These are phyloP conservation scores for Pseudomyrmex dendroicus DNA, from an alignment of 1,140 invertebrate genomes.

Conservation along the genomic window DNA sequence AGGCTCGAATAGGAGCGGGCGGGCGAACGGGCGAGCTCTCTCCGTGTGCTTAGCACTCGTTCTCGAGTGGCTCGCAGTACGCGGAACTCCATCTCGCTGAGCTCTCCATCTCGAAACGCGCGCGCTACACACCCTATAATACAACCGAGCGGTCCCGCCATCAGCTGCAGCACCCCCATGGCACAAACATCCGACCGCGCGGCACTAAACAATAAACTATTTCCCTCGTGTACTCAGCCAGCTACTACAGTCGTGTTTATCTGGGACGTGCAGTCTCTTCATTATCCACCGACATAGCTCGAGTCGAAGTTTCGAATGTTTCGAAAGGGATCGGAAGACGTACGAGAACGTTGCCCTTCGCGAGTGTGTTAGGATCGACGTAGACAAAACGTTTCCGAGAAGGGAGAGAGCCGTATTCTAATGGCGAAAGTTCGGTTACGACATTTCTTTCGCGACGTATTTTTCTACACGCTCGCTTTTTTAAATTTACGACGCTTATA, in stretches of 20 bases:
- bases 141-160: conserved; percentile 56
- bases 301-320: conserved; percentile 72
- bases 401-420: conserved; percentile 37
- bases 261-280: conserved; percentile 75
- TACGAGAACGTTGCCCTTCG: conserved; percentile 37
- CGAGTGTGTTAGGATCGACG: conserved; percentile 35
- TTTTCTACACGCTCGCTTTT: conserved; percentile 7
- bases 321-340: conserved; percentile 53
- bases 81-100: conserved; percentile 58
- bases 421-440: conserved; percentile 34
- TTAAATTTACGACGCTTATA: neutral
- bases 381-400: conserved; percentile 28
- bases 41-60: conserved; percentile 58
- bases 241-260: conserved; percentile 72
- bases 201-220: conserved; percentile 77
- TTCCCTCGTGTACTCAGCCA: conserved; percentile 67
- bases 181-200: conserved; percentile 64
- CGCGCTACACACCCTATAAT: conserved; percentile 49
- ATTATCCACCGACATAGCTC: conserved; percentile 75
- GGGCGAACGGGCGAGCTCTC: neutral
- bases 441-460: too few relatives aligned
- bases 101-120: conserved; percentile 63
- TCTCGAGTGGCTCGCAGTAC: conserved; percentile 56
- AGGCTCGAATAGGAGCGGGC: conserved; percentile 27
- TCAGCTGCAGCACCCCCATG: conserved; percentile 36